Conservation (phyloP, 2,888 invertebrate genomes). For the Callimorpha dominula region DNA sequence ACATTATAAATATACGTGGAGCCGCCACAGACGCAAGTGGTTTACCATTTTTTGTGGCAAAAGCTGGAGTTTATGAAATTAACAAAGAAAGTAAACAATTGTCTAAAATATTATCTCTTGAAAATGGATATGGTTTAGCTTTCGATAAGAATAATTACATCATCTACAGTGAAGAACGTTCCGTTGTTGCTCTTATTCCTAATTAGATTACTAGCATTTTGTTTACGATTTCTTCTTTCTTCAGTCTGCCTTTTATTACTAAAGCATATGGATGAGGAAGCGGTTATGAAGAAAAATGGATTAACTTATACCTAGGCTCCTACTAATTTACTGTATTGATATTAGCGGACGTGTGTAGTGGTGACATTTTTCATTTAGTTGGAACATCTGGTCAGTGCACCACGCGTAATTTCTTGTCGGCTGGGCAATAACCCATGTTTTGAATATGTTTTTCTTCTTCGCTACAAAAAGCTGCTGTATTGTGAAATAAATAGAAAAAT, state of each 20-base stretch:
- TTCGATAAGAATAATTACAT: slow-evolving; percentile 71
- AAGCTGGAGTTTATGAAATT: slow-evolving; percentile 67
- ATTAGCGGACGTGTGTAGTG: neutral
- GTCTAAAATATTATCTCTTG: slow-evolving; percentile 53
- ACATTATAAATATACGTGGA: slow-evolving; percentile 61
- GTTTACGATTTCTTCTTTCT: neutral
- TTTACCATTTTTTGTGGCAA: slow-evolving; percentile 62
- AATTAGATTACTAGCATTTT: slow-evolving; percentile 19
- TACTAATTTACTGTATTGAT: neutral
- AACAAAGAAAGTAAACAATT: slow-evolving; percentile 54
- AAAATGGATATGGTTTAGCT: slow-evolving; percentile 68
- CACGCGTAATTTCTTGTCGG: no score
- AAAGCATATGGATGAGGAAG: neutral
- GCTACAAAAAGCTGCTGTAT: no score
- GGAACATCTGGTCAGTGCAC: neutral
- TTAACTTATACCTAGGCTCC: neutral
- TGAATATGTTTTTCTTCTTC: no score
- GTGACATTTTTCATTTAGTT: neutral
- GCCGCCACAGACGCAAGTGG: slow-evolving; percentile 61
- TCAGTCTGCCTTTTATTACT: neutral
- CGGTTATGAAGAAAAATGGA: no score
- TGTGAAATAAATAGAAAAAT: no score
- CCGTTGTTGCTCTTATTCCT: slow-evolving; percentile 61
- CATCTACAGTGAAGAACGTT: slow-evolving; percentile 67
- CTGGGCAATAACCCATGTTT: no score